Conservation (phyloP, 2,888 invertebrate genomes). For the Choristoneura rosaceana region DNA sequence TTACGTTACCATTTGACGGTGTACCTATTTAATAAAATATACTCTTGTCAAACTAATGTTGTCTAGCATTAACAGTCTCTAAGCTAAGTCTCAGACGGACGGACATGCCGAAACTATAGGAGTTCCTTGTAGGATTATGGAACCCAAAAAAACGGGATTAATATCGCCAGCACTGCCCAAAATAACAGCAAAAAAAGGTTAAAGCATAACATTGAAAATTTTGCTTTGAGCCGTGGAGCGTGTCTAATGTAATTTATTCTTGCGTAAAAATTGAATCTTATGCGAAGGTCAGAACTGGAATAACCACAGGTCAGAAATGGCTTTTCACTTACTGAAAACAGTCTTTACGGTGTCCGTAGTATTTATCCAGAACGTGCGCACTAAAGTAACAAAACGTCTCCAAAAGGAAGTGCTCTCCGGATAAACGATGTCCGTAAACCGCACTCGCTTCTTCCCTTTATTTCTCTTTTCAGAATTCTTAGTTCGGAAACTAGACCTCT, state of each 20-base stretch:
- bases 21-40: no score
- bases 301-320: conserved; percentile 45
- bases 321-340: conserved; percentile 67
- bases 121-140: no score
- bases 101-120: no score
- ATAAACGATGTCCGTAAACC: conserved; percentile 66
- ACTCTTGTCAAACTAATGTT: no score
- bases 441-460: conserved; percentile 71
- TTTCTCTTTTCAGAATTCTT: conserved; percentile 60
- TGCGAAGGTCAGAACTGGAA: conserved; percentile 48
- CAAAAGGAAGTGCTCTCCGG: conserved; percentile 59
- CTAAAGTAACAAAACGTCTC: conserved; percentile 66
- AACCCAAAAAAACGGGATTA: conserved; percentile 30
- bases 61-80: no score
- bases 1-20: no score
- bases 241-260: conserved; percentile 52
- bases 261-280: conserved; percentile 48
- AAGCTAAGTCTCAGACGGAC: no score
- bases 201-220: conserved; percentile 49
- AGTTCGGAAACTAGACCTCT: conserved; percentile 69
- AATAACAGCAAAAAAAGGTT: conserved; percentile 49
- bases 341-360: conserved; percentile 63
- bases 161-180: conserved; percentile 39
- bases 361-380: conserved; percentile 69
- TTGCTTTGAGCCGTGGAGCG: conserved; percentile 49